Evolutionary conservation across 2,888 invertebrate species (phyloP), one percentile per base, ranked within the genome.

Genomic region (Leptopilina myrica): DNA sequence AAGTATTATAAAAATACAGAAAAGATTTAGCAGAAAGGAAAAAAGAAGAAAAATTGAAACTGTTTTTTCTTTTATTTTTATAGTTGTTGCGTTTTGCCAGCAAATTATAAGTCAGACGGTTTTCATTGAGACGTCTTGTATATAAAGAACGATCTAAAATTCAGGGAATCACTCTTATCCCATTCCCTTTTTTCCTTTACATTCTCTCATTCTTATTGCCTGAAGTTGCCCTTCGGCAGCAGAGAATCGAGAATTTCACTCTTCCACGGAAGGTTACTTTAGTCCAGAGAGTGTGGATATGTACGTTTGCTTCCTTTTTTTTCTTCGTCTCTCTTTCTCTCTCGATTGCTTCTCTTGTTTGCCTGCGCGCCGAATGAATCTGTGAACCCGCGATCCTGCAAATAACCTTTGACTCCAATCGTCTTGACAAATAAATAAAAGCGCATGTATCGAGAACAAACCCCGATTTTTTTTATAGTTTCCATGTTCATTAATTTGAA

Each of bases 121-220:
- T 76, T 64, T 64, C 20, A 73, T 14, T 56, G 56, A 73, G 73
- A 73, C 33, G 53, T 73, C 53, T 33, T 73, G 26, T 73, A 56
- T 73, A 73, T 62, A 62, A 66, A 46, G 77, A 59, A 77, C 79
- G 77, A 81, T 85, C 80, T 78, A 46, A 80, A 84, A 82, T 84
- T 80, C 82, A 82, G 20, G 67, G 81, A 83, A 86, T 83, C 81
- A 80, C 81, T 82, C 81, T 80, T 33, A 77, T 79, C 65, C 33
- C 77, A 66, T 56, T 66, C 8, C 53, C 49, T 64, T 53, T 43
- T 15, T 76, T 64, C 12, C 12, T 49, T 49, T 49, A 49, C 12
- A 9, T 11, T 49, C 49, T 75, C n/a, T 53, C 49, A 12, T 66
- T 77, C 77, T 77, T 53, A 56, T 73, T 73, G 73, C 73, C 73